Percentiles rank a stretch among this genome's conserved stretches.
Evolutionary conservation across 2,888 invertebrate species (phyloP).

Genomic region (Stenodema calcarata): DNA sequence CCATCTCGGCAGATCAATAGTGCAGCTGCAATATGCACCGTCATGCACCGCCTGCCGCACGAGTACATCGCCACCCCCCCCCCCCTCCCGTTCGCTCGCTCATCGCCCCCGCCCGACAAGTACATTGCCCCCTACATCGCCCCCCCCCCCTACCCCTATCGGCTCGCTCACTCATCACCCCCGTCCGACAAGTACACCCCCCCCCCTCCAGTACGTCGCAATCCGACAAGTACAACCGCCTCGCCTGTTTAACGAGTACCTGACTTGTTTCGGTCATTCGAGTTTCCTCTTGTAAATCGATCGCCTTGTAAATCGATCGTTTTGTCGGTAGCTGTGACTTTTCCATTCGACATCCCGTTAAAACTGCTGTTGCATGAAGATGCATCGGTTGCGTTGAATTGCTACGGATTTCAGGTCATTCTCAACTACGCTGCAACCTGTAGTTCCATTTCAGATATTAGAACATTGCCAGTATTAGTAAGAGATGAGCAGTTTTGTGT

Average conservation of each 20-base stretch:
- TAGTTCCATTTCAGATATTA: no score
- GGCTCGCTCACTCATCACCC: background rate
- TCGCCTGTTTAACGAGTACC: background rate
- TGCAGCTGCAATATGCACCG: slow-evolving; percentile 50
- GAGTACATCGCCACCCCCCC: background rate
- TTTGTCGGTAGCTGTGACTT: background rate
- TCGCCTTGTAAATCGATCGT: background rate
- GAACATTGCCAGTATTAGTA: no score
- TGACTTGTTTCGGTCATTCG: background rate
- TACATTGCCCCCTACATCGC: background rate
- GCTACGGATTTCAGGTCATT: no score
- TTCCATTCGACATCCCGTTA: no score
- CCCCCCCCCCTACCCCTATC: background rate
- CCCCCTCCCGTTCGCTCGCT: no score
- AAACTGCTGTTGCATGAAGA: no score
- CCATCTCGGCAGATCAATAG: slow-evolving; percentile 23
- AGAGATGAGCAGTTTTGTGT: no score
- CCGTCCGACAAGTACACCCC: background rate
- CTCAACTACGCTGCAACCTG: no score
- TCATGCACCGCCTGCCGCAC: slow-evolving; percentile 29
- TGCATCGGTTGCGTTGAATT: no score
- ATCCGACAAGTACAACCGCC: background rate
- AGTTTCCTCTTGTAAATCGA: background rate
- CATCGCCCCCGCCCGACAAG: background rate
- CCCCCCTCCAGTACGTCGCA: background rate